Percentiles rank a stretch among this genome's conserved stretches.
phyloP scores from a whole-genome alignment of 2,888 invertebrate species.

The Drymonia ruficornis region DNA sequence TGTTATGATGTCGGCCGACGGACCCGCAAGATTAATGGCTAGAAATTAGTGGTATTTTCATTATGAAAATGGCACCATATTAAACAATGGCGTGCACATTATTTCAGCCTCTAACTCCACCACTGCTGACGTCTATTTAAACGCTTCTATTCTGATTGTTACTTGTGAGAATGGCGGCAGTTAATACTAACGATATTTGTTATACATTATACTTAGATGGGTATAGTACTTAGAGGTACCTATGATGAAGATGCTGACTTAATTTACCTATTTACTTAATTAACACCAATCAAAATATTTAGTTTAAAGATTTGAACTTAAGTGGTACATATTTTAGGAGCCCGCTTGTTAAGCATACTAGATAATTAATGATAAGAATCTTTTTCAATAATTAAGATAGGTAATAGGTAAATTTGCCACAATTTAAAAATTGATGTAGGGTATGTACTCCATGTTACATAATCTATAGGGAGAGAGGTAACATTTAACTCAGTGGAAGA shows the following conservation, averaged over 20 bases:
- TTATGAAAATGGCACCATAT: conserved; percentile 33
- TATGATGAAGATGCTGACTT: neutral
- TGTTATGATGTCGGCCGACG: conserved; percentile 39
- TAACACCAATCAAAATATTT: too few species aligned
- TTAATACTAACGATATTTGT: conserved; percentile 8
- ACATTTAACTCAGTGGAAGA: too few species aligned
- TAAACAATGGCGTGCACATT: conserved; percentile 30
- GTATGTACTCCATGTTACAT: too few species aligned
- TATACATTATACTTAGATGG: neutral
- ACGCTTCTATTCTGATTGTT: conserved; percentile 21
- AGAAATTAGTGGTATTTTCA: conserved; percentile 40
- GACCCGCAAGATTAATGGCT: conserved; percentile 36
- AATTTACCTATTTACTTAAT: too few species aligned
- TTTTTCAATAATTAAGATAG: too few species aligned
- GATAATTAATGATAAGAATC: too few species aligned
- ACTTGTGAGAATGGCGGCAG: conserved; percentile 25
- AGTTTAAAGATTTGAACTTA: too few species aligned
- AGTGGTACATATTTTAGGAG: too few species aligned
- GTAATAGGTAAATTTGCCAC: too few species aligned
- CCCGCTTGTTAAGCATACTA: too few species aligned
- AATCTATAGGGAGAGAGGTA: too few species aligned
- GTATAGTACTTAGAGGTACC: neutral
- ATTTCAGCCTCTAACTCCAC: conserved; percentile 16
- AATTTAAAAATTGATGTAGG: too few species aligned
- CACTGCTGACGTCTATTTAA: conserved; percentile 10